phyloP scores from a whole-genome alignment of 2,113 vertebrate species.

The Plestiodon gilberti region DNA sequence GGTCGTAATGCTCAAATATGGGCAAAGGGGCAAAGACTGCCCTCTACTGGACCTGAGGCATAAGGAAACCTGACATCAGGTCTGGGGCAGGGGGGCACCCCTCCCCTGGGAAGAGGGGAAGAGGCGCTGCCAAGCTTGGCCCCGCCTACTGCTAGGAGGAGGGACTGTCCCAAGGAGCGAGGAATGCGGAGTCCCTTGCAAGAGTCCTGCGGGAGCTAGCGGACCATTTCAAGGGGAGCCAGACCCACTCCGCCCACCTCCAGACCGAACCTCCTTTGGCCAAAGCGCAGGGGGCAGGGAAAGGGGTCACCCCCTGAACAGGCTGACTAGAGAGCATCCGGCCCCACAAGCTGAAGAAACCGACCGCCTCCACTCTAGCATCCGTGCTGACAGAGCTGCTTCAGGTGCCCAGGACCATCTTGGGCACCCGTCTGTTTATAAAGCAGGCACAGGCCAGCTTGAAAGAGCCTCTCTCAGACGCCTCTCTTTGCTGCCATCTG shows the following conservation, averaged over 20 bases:
- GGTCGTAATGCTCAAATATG: too few species aligned
- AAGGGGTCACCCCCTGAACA: neutral
- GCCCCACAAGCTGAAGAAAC: neutral
- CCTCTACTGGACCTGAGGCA: too few species aligned
- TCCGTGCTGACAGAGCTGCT: accelerated
- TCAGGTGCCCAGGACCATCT: neutral
- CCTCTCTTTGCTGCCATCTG: slow-evolving; percentile 62
- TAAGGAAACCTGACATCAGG: too few species aligned
- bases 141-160: too few species aligned
- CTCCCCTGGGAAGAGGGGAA: neutral
- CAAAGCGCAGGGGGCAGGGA: too few species aligned
- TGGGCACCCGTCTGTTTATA: neutral
- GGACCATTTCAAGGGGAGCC: too few species aligned
- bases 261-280: neutral
- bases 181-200: too few species aligned
- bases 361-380: neutral
- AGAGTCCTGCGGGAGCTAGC: too few species aligned
- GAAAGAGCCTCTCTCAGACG: accelerated
- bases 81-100: too few species aligned
- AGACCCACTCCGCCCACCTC: too few species aligned
- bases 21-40: too few species aligned
- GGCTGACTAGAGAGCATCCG: neutral
- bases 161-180: too few species aligned
- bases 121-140: neutral
- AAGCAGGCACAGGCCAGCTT: neutral